Percentiles rank a stretch among this genome's conserved stretches.
phyloP scores from a whole-genome alignment of 2,888 invertebrate genomes.

The Zele albiditarsus region DNA sequence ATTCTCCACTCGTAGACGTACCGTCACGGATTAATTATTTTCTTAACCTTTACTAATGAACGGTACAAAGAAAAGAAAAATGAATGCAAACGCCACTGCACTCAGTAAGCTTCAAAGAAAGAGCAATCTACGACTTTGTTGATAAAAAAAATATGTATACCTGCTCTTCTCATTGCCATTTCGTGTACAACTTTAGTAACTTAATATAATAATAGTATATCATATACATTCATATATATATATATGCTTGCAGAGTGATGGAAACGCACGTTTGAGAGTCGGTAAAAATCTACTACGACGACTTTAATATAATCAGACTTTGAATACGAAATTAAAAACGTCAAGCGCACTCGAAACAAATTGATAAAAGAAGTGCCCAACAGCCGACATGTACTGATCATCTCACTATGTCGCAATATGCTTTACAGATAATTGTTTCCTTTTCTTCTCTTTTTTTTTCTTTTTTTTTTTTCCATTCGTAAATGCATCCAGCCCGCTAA shows the following conservation, averaged over 20 bases:
- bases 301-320: conserved; percentile 56
- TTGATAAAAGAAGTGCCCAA: conserved; percentile 25
- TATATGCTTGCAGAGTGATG: background rate
- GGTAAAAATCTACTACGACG: conserved; percentile 28
- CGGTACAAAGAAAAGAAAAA: background rate
- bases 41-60: background rate
- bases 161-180: conserved; percentile 10
- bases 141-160: conserved; percentile 20
- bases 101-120: background rate
- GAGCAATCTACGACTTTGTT: conserved; percentile 31
- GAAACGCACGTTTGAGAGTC: background rate
- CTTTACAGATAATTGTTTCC: background rate
- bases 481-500: no score
- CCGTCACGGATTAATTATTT: background rate
- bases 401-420: conserved; percentile 6
- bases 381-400: conserved; percentile 15
- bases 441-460: background rate
- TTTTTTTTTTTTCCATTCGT: background rate
- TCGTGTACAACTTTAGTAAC: conserved; percentile 33
- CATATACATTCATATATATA: background rate
- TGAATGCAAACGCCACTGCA: background rate
- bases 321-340: conserved; percentile 61
- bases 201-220: conserved; percentile 27
- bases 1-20: background rate
- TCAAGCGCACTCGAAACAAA: conserved; percentile 43